Evolutionary conservation across 30 jellyfish, hydroid and myxozoan genomes (phyloP).

Genomic region (Aurelia aurita): DNA sequence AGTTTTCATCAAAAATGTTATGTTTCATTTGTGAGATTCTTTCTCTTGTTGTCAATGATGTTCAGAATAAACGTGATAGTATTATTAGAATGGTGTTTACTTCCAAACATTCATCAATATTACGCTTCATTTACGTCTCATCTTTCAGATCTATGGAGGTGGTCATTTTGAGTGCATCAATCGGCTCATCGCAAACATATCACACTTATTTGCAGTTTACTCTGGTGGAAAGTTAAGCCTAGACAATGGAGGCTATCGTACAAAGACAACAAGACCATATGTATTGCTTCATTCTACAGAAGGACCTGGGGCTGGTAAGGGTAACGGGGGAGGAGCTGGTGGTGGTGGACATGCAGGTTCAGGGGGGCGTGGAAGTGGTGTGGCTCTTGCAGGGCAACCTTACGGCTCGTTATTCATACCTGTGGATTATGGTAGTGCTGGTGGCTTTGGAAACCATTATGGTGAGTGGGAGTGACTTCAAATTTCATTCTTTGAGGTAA

Average conservation of each 20-base stretch:
- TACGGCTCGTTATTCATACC: conserved; percentile 67
- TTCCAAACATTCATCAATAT: neutral
- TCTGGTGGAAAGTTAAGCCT: conserved; percentile 65
- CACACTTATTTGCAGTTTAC: conserved; percentile 52
- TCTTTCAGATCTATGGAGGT: conserved; percentile 53
- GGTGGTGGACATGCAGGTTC: conserved; percentile 82
- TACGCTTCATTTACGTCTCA: neutral
- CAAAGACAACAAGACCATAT: conserved; percentile 35
- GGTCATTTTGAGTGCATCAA: conserved; percentile 68
- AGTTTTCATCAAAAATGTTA: no score
- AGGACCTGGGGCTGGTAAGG: conserved; percentile 68
- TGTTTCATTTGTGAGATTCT: no score
- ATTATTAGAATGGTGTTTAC: no score
- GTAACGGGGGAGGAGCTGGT: conserved; percentile 55
- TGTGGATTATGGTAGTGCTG: conserved; percentile 71
- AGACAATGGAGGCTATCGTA: conserved; percentile 56
- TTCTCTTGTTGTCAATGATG: no score
- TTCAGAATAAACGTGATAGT: no score
- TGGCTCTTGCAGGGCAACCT: conserved; percentile 55
- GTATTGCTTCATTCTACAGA: conserved; percentile 38
- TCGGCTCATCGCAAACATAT: conserved; percentile 33
- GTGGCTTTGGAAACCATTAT: conserved; percentile 56
- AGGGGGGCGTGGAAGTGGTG: conserved; percentile 68
- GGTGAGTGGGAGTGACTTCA: conserved; percentile 17
- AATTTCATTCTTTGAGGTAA: no score